Evolutionary conservation across 2,888 invertebrate genomes (phyloP).

Genomic region (Imbricaverruca yamaguchii): DNA sequence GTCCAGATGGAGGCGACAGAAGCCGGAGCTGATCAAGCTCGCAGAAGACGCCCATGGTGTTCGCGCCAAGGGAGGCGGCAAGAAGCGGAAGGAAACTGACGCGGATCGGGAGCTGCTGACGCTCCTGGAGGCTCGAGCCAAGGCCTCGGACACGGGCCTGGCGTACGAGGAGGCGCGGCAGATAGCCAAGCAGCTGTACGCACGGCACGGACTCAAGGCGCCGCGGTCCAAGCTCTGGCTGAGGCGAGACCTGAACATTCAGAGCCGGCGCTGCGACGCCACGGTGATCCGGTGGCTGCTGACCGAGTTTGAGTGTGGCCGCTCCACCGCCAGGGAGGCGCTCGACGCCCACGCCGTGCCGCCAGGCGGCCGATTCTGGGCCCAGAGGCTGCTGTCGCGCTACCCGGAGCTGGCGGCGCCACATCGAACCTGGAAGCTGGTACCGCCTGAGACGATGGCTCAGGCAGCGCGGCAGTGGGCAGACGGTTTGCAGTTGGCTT

Average conservation of each 20-base stretch:
- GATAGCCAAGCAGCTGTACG: background rate
- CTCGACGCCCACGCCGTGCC: background rate
- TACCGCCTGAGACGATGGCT: background rate
- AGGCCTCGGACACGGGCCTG: background rate
- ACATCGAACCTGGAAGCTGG: slow-evolving; percentile 48
- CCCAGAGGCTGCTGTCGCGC: background rate
- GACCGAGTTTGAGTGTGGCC: background rate
- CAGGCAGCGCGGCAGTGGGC: background rate
- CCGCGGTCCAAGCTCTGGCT: background rate
- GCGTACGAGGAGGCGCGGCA: background rate
- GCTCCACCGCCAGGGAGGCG: background rate
- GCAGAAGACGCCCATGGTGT: background rate
- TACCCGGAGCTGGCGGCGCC: slow-evolving; percentile 49
- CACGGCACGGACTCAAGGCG: background rate
- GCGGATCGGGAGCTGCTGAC: background rate
- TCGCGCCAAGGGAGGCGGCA: background rate
- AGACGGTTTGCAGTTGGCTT: background rate
- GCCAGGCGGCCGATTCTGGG: slow-evolving; percentile 1
- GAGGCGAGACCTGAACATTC: background rate
- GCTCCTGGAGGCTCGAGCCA: background rate
- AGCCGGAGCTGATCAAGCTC: background rate
- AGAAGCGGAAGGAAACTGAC: background rate
- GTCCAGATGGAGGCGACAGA: background rate
- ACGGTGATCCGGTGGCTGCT: background rate
- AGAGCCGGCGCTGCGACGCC: background rate